Evolutionary conservation across 2,888 invertebrate species (phyloP).

Genomic region (Sipha maydis): DNA sequence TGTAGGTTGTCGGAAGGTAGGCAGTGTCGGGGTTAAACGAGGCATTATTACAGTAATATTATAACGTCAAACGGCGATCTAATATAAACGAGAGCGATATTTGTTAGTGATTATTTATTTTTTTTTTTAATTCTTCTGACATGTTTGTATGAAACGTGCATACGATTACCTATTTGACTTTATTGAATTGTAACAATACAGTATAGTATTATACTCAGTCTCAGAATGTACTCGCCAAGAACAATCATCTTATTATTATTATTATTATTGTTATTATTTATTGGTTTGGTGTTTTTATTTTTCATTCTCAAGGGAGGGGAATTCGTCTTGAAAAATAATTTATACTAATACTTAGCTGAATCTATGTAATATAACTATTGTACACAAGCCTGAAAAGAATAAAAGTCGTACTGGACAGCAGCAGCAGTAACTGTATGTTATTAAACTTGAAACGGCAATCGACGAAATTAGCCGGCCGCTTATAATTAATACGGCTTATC

Average conservation of each 20-base stretch:
- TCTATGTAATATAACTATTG: too few species aligned
- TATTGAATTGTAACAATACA: not conserved
- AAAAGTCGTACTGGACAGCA: not conserved
- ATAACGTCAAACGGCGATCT: not conserved
- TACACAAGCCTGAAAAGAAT: not conserved
- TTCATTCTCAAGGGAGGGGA: not conserved
- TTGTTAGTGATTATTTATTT: not conserved
- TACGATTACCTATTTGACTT: not conserved
- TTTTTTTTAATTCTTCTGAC: not conserved
- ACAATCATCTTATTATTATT: not conserved
- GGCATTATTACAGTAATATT: not conserved
- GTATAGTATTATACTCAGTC: not conserved
- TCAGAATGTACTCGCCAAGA: not conserved
- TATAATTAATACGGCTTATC: not conserved
- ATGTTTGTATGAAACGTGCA: not conserved
- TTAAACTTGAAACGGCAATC: not conserved
- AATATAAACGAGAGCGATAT: conserved; percentile 19
- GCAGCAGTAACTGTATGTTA: not conserved
- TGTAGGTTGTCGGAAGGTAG: conserved; percentile 10
- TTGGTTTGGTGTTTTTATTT: not conserved
- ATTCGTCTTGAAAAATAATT: too few species aligned
- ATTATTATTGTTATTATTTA: not conserved
- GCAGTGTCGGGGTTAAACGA: not conserved
- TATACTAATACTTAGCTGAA: too few species aligned
- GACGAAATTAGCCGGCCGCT: not conserved